Percentiles rank a stretch among this genome's conserved stretches.
Evolutionary conservation across 2,797 vertebrate species (phyloP).

Genomic region (Knipowitschia caucasica): DNA sequence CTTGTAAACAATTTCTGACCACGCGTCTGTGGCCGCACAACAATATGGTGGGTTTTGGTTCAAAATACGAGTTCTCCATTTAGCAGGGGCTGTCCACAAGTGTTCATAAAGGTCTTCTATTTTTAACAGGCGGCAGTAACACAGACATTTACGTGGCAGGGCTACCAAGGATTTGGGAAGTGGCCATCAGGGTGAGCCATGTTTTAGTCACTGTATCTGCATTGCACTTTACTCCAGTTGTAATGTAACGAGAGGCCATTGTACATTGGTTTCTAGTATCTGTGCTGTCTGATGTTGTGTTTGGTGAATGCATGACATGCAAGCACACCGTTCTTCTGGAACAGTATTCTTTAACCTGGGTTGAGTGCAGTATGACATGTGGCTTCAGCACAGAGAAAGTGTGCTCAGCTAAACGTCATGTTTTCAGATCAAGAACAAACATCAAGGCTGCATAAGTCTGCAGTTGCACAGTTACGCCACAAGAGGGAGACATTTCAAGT

Average conservation of each 20-base stretch:
- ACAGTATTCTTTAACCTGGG: too few relatives aligned
- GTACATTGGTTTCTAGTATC: neutral
- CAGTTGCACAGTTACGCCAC: constrained; percentile 19
- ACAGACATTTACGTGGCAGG: too few relatives aligned
- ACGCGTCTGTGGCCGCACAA: neutral
- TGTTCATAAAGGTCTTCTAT: too few relatives aligned
- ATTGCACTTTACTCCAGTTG: neutral
- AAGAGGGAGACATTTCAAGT: constrained; percentile 24
- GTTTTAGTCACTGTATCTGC: neutral
- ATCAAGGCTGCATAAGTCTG: neutral
- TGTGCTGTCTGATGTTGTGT: neutral
- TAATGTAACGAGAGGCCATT: neutral
- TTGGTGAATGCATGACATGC: neutral
- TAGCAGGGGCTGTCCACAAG: too few relatives aligned
- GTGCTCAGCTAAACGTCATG: neutral
- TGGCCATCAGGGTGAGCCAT: neutral
- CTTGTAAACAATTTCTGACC: constrained; percentile 10
- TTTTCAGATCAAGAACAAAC: neutral
- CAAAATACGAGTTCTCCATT: too few relatives aligned
- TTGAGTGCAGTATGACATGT: neutral
- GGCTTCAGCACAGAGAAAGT: neutral
- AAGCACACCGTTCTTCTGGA: too few relatives aligned
- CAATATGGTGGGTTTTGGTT: neutral
- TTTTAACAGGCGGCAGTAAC: too few relatives aligned
- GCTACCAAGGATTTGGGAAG: too few relatives aligned